Evolutionary conservation across 2,888 invertebrate species (phyloP).

Genomic region (Tipula confusa): DNA sequence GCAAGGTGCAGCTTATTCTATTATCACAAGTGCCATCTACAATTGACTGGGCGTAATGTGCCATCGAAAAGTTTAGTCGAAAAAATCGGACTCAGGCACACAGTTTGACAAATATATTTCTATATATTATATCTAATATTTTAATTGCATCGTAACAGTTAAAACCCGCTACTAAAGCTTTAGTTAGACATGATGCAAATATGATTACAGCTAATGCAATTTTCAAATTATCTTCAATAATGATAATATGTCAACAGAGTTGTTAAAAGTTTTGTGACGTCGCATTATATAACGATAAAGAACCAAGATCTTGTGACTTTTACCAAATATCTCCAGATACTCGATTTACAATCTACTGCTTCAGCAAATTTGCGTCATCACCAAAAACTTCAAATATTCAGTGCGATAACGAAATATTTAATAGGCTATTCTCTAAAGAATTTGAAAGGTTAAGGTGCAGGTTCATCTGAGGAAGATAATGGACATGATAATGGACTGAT

Average conservation of each 20-base stretch:
- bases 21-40: no score
- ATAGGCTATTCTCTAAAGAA: no score
- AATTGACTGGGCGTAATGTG: no score
- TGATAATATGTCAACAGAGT: constrained; percentile 32
- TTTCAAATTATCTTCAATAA: constrained; percentile 28
- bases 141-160: neutral
- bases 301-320: constrained; percentile 26
- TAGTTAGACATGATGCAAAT: constrained; percentile 33
- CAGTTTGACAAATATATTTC: neutral
- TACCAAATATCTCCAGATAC: neutral
- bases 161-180: constrained; percentile 34
- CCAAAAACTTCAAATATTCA: no score
- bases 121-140: neutral
- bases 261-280: constrained; percentile 31
- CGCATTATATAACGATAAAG: constrained; percentile 30
- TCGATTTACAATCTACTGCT: constrained; percentile 20
- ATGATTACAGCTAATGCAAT: constrained; percentile 33
- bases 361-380: neutral
- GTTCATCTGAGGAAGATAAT: no score
- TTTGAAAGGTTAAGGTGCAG: no score
- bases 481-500: no score
- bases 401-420: no score
- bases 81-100: no score
- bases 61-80: no score
- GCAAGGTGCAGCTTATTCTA: no score